These are phyloP conservation scores for Muntiacus reevesi DNA, from an alignment of 2,113 vertebrate species.

Conservation along the genomic window DNA sequence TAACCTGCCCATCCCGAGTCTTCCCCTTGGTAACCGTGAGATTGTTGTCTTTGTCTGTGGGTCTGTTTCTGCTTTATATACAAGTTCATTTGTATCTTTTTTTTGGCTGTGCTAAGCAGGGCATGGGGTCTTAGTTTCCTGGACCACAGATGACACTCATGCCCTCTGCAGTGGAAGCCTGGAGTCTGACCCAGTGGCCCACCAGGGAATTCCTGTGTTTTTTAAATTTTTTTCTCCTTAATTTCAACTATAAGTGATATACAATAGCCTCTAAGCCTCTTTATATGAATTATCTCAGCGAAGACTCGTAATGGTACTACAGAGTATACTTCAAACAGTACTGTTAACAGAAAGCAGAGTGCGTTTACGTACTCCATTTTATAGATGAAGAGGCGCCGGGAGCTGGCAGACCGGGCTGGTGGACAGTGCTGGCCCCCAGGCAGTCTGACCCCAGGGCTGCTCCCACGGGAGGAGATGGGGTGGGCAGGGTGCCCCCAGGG, in stretches of 20 bases:
- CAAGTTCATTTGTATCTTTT: not conserved
- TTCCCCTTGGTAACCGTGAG: no score
- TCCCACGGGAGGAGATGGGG: not conserved
- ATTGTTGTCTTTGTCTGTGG: not conserved
- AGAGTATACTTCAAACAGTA: accelerated
- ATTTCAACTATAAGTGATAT: not conserved
- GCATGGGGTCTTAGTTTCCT: not conserved
- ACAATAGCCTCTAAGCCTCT: not conserved
- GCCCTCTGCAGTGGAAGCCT: not conserved
- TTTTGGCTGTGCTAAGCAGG: not conserved
- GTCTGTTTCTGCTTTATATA: not conserved
- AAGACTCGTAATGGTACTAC: accelerated
- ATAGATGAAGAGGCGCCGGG: not conserved
- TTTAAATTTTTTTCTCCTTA: not conserved
- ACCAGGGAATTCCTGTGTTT: not conserved
- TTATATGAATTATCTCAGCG: accelerated
- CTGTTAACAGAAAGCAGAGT: not conserved
- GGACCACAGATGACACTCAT: not conserved
- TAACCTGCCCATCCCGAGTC: not conserved
- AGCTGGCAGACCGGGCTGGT: not conserved
- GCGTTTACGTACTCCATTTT: accelerated
- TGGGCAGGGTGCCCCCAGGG: not conserved
- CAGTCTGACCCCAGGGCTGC: not conserved
- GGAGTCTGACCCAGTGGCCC: not conserved
- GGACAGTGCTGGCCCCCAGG: not conserved